These are phyloP conservation scores for Hypanus sabinus DNA, from an alignment of 2,113 vertebrate species.

Conservation along the genomic window DNA sequence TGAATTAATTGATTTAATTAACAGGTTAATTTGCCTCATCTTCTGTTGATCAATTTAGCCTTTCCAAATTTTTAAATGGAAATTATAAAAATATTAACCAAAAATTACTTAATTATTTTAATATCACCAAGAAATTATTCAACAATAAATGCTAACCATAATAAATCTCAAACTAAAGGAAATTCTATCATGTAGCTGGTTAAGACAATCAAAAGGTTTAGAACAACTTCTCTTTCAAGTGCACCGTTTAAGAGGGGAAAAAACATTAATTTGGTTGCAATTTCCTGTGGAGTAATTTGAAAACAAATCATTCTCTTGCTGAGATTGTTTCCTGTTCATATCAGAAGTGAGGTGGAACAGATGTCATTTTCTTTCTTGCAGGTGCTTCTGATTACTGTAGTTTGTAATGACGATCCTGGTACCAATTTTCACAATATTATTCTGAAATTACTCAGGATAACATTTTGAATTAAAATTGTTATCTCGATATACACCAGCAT, in stretches of 20 bases:
- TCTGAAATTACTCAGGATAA: neutral
- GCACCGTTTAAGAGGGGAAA: neutral
- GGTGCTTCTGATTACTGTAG: neutral
- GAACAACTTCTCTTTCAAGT: neutral
- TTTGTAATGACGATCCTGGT: neutral
- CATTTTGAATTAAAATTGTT: neutral
- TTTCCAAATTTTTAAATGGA: no score
- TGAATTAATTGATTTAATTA: no score
- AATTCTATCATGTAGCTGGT: no score
- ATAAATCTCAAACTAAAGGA: no score
- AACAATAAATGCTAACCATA: no score
- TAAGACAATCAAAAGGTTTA: no score
- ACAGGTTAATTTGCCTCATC: no score
- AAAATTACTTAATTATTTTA: no score
- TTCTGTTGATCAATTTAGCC: no score
- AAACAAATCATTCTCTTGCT: neutral
- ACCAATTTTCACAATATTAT: neutral
- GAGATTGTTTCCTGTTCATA: constrained; percentile 14
- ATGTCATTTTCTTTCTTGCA: constrained; percentile 5
- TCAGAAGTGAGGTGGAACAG: neutral
- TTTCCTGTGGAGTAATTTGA: neutral
- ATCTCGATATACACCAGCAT: neutral
- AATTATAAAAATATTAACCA: no score
- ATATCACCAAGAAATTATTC: no score
- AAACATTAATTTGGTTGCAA: neutral